A percentile compares a stretch with the other conserved stretches of the same genome.
Conservation (phyloP, 1,140 invertebrate genomes). For the Drosophila aff. region DNA sequence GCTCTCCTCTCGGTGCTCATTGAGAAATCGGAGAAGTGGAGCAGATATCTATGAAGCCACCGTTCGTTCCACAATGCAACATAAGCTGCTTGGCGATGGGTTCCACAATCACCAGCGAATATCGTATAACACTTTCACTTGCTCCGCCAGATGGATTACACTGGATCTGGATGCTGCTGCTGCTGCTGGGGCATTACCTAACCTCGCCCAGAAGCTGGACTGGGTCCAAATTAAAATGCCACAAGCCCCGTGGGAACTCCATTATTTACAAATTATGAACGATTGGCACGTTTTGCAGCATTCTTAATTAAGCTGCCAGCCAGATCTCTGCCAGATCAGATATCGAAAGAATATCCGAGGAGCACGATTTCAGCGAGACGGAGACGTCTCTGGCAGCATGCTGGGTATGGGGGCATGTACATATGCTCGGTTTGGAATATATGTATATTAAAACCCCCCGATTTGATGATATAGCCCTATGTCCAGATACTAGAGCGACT, state of each 20-base stretch:
- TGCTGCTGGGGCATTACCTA: constrained; percentile 8
- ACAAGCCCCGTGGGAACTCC: constrained; percentile 68
- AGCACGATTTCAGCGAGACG: constrained; percentile 49
- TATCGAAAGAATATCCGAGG: constrained; percentile 63
- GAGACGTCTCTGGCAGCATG: neutral
- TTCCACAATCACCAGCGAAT: constrained; percentile 47
- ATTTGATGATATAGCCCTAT: neutral
- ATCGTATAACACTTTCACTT: constrained; percentile 53
- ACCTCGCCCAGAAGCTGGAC: constrained; percentile 20
- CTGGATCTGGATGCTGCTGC: neutral
- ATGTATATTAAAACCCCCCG: neutral
- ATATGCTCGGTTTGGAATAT: neutral
- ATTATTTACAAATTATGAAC: constrained; percentile 48
- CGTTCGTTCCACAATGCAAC: constrained; percentile 39
- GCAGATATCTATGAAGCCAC: neutral
- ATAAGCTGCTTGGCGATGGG: constrained; percentile 18
- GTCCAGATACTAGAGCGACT: no score
- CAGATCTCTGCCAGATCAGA: constrained; percentile 49
- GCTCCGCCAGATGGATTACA: constrained; percentile 20
- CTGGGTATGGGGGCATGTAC: constrained; percentile 17
- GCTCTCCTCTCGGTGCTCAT: neutral
- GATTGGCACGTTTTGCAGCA: constrained; percentile 56
- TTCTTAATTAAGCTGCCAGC: constrained; percentile 72
- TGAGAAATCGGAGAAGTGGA: constrained; percentile 22
- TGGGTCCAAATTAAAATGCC: constrained; percentile 59